These are phyloP conservation scores for Drosophila greeni DNA, from an alignment of 2,888 invertebrate species.

Conservation along the genomic window DNA sequence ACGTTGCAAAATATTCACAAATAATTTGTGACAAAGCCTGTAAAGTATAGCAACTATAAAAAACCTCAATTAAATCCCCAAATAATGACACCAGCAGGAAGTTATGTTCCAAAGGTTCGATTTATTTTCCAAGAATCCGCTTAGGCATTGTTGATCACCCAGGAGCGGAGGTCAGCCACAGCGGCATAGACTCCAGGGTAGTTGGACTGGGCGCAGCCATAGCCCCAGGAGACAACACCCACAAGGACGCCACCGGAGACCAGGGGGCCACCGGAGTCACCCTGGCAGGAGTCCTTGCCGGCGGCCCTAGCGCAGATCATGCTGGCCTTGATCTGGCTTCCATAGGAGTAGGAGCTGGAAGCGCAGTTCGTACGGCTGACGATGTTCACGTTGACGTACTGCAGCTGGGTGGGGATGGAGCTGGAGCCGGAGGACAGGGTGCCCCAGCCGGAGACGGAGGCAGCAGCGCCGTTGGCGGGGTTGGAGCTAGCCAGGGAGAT, in stretches of 20 bases:
- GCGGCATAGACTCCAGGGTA: constrained; percentile 70
- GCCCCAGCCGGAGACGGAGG: constrained; percentile 69
- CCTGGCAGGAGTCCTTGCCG: constrained; percentile 71
- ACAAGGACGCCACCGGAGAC: constrained; percentile 53
- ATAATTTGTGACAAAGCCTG: too few relatives aligned
- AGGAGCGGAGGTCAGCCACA: constrained; percentile 49
- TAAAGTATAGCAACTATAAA: too few relatives aligned
- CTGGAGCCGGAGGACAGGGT: constrained; percentile 59
- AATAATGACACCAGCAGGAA: not conserved
- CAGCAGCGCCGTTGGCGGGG: constrained; percentile 55
- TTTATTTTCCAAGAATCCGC: constrained; percentile 3
- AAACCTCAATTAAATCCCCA: too few relatives aligned
- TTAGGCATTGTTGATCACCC: constrained; percentile 24
- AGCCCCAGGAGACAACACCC: constrained; percentile 76
- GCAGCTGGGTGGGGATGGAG: constrained; percentile 76
- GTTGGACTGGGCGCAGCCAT: constrained; percentile 64
- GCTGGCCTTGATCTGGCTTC: constrained; percentile 29
- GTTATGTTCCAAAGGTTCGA: not conserved
- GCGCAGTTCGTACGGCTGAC: constrained; percentile 78
- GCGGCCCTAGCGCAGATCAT: constrained; percentile 54
- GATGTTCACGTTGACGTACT: constrained; percentile 78
- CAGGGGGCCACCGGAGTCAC: constrained; percentile 76
- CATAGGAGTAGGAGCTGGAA: constrained; percentile 75
- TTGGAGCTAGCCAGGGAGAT: constrained; percentile 77
- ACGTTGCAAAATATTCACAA: too few relatives aligned